Evolutionary conservation across 2,113 vertebrate genomes (phyloP).

Genomic region (Myxocyprinus asiaticus): DNA sequence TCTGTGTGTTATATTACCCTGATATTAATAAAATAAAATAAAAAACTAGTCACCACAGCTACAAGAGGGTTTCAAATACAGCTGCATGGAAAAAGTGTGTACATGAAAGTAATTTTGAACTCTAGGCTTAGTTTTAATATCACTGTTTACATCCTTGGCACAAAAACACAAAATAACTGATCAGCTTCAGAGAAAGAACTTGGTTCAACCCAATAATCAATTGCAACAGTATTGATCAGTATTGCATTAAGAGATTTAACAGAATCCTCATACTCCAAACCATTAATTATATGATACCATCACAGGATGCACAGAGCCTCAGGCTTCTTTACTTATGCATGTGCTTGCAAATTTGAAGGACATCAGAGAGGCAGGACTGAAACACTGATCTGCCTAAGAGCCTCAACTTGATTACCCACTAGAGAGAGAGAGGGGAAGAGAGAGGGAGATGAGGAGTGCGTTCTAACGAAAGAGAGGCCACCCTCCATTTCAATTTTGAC

Average conservation of each 20-base stretch:
- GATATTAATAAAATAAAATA: too few relatives aligned
- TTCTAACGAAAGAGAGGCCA: constrained; percentile 23
- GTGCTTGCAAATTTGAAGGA: constrained; percentile 11
- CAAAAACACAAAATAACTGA: neutral
- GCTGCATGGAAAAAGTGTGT: too few relatives aligned
- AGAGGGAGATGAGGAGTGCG: constrained; percentile 25
- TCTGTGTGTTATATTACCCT: too few relatives aligned
- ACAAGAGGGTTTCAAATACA: too few relatives aligned
- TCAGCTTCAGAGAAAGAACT: neutral
- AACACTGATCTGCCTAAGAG: constrained; percentile 47
- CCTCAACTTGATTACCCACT: constrained; percentile 45
- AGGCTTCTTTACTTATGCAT: constrained; percentile 7
- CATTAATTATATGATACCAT: constrained; percentile 15
- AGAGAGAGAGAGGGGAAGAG: constrained; percentile 34
- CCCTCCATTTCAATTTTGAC: constrained; percentile 71
- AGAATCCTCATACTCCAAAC: constrained; percentile 17
- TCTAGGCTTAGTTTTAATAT: neutral
- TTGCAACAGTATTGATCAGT: constrained; percentile 13
- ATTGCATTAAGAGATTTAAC: neutral
- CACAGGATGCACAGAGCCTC: neutral
- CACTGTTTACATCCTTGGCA: too few relatives aligned
- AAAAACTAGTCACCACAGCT: too few relatives aligned
- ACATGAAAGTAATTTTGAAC: too few relatives aligned
- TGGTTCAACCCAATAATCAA: constrained; percentile 20
- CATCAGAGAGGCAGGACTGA: constrained; percentile 29